A percentile compares a stretch with the other conserved stretches of the same genome.
phyloP scores from a whole-genome alignment of 35 echinoderm and acorn worm species.

The Patiria miniata region DNA sequence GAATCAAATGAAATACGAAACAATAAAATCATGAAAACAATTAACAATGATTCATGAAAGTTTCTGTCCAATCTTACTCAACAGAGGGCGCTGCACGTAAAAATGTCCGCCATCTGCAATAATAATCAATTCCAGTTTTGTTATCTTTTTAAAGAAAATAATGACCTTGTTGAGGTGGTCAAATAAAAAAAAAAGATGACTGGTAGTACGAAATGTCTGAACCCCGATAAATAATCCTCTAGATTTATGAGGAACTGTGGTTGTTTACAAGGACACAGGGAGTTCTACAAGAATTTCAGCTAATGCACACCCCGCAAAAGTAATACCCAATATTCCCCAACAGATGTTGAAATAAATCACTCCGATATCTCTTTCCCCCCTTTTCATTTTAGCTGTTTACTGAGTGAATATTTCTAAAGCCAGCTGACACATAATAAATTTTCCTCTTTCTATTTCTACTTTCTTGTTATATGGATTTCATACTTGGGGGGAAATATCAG shows the following conservation, averaged over 20 bases:
- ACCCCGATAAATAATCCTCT: not conserved
- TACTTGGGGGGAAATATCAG: not conserved
- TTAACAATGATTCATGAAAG: too few species aligned
- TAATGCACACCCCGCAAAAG: not conserved
- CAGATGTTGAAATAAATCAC: slow-evolving; percentile 23
- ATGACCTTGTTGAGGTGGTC: not conserved
- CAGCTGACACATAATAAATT: slow-evolving; percentile 8
- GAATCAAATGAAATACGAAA: too few species aligned
- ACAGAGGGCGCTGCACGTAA: too few species aligned
- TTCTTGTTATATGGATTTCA: not conserved
- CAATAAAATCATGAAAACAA: too few species aligned
- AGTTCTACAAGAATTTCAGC: slow-evolving; percentile 22
- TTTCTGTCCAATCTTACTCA: too few species aligned
- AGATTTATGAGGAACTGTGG: not conserved
- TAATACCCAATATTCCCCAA: not conserved
- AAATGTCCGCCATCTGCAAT: too few species aligned
- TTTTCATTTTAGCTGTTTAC: not conserved
- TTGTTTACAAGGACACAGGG: slow-evolving; percentile 22
- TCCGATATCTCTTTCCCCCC: too few species aligned
- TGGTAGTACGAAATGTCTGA: not conserved
- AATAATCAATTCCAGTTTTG: too few species aligned
- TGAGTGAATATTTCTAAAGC: not conserved
- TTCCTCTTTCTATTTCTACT: not conserved
- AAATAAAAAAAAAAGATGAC: too few species aligned
- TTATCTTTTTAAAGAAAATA: too few species aligned